A percentile compares a stretch with the other conserved stretches of the same genome.
Conservation (phyloP, 2,888 invertebrate species). For the Creontiades dilutus region DNA sequence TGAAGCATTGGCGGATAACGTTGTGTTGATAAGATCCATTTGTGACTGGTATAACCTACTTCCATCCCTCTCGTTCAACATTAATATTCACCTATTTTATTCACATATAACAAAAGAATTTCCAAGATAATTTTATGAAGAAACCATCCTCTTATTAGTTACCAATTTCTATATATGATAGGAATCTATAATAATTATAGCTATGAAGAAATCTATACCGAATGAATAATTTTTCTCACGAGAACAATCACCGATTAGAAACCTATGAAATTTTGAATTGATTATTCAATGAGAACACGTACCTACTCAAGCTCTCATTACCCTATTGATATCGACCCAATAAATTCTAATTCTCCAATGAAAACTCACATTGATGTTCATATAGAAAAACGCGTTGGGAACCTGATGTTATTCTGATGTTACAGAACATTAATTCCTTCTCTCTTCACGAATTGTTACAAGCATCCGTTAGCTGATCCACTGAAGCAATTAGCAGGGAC, state of each 20-base stretch:
- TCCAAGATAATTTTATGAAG: no score
- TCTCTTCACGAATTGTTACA: not conserved
- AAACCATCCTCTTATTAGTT: no score
- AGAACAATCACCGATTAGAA: not conserved
- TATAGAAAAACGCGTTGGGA: not conserved
- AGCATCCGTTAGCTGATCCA: not conserved
- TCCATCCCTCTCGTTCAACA: no score
- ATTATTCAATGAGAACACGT: slow-evolving; percentile 11
- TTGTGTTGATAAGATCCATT: no score
- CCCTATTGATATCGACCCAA: not conserved
- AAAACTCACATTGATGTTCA: not conserved
- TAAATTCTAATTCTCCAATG: not conserved
- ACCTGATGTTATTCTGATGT: not conserved
- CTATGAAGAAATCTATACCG: no score
- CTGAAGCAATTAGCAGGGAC: not conserved
- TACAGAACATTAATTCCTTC: not conserved
- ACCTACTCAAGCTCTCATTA: not conserved
- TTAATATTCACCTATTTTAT: no score
- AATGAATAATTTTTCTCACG: not conserved
- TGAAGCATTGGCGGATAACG: no score
- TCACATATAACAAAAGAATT: no score
- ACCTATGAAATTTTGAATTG: not conserved
- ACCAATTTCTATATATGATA: no score
- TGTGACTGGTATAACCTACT: no score
- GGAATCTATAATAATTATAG: no score